Evolutionary conservation across 2,888 invertebrate species (phyloP), one percentile per base, ranked within the genome.

Genomic region (Heterodera filipjevi): DNA sequence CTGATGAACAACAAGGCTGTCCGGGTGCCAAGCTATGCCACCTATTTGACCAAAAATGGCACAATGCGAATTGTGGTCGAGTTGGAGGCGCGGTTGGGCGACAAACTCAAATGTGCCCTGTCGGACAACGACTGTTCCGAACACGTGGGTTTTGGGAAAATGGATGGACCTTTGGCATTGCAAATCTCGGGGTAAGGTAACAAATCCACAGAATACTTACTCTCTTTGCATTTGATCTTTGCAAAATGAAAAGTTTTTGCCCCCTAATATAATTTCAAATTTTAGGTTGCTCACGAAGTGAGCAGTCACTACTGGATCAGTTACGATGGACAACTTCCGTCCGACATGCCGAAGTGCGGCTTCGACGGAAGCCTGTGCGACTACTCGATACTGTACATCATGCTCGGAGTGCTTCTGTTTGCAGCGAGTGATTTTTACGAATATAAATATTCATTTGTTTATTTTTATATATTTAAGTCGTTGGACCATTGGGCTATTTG

Each of bases 1-100:
- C 77, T 88, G n/a, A 88, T 89, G 83, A 88, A 88, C 81, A 86
- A 87, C 77, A 87, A 87, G 75, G 88, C 86, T 12, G 86, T 88
- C 35, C 82, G 88, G 12, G 88, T 88, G 19, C 88, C 88, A 5
- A 85, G 85, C 22, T 88, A 88, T 80, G 88, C 88, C 10, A 87
- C 87, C 1, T 88, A 88, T 79, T 81, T 85, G 77, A 81, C 84
- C 5, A 80, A 81, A 14, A 88, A 88, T 68, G 88, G 88, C 32
- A 44, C 86, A 3, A 76, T 87, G 76, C 84, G 83, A 79, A 88
- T 88, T 74, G 87, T 88, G 2, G 87, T 88, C 0, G 88, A 88
- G 78, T 77, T 88, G 33, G 87, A 86, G 79, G 88, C 88, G 0
- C 82, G 86, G 66, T 82, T 87, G 49, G 85, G 83, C 33, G 87